phyloP scores from a whole-genome alignment of 2,113 vertebrate genomes.

The Colius striatus region DNA sequence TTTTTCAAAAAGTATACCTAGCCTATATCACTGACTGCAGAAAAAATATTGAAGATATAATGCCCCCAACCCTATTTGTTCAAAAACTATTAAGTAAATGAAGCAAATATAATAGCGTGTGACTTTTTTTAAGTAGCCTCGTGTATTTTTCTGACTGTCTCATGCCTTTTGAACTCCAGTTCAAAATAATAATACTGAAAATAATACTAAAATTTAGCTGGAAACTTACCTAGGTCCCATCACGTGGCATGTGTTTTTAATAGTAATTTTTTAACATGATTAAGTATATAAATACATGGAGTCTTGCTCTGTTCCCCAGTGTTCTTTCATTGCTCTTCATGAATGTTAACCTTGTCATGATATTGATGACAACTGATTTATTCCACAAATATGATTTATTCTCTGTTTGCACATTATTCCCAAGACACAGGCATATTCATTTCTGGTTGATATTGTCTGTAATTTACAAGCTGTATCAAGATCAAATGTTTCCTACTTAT shows the following conservation, averaged over 20 bases:
- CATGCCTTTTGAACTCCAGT: not conserved
- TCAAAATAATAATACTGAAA: not conserved
- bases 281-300: not conserved
- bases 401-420: not conserved
- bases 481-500: not conserved
- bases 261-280: not conserved
- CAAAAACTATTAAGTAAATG: not conserved
- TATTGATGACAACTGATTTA: not conserved
- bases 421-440: not conserved
- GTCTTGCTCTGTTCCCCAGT: not conserved
- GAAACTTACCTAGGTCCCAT: not conserved
- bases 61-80: not conserved
- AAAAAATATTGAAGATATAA: not conserved
- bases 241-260: not conserved
- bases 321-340: not conserved
- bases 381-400: not conserved
- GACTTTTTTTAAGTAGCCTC: not conserved
- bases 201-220: not conserved
- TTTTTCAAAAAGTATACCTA: not conserved
- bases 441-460: not conserved
- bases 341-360: not conserved
- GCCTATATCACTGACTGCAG: not conserved
- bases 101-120: not conserved
- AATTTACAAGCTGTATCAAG: not conserved
- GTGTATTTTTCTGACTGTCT: not conserved